Conservation (phyloP, 2,113 vertebrate species). For the Echinops telfairi region DNA sequence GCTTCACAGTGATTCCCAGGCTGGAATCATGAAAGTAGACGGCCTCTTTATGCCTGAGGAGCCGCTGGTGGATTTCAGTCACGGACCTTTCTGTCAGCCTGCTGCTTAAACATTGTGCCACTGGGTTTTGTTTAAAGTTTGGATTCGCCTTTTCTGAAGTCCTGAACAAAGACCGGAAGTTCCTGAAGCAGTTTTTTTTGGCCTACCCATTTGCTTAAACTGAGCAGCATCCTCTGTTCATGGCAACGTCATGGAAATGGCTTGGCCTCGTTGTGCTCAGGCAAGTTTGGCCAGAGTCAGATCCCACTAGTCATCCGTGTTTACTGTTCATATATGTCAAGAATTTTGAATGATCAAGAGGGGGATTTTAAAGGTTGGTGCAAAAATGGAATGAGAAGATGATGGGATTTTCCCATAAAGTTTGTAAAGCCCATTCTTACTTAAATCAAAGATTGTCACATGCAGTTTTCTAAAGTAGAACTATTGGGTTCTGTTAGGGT, state of each 20-base stretch:
- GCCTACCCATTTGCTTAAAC: background rate
- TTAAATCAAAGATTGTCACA: background rate
- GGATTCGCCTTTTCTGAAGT: slow-evolving; percentile 28
- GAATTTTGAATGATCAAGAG: slow-evolving; percentile 17
- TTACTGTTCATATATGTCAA: background rate
- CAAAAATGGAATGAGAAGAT: too few species aligned
- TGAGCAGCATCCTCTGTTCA: background rate
- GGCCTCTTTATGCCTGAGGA: too few species aligned
- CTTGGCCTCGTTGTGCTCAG: background rate
- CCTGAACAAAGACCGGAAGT: background rate
- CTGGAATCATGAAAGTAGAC: too few species aligned
- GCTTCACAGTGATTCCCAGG: too few species aligned
- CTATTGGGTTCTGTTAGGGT: background rate
- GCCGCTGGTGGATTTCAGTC: too few species aligned
- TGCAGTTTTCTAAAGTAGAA: slow-evolving; percentile 42
- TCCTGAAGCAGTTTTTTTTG: background rate
- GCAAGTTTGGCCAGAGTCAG: background rate
- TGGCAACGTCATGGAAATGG: background rate
- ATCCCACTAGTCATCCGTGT: too few species aligned
- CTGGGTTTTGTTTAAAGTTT: background rate
- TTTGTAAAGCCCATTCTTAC: background rate
- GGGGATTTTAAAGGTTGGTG: too few species aligned
- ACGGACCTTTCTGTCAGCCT: too few species aligned
- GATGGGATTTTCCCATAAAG: too few species aligned
- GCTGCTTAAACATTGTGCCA: too few species aligned